Conservation (phyloP, 1,140 invertebrate genomes). For the Lepidurus arcticus region DNA sequence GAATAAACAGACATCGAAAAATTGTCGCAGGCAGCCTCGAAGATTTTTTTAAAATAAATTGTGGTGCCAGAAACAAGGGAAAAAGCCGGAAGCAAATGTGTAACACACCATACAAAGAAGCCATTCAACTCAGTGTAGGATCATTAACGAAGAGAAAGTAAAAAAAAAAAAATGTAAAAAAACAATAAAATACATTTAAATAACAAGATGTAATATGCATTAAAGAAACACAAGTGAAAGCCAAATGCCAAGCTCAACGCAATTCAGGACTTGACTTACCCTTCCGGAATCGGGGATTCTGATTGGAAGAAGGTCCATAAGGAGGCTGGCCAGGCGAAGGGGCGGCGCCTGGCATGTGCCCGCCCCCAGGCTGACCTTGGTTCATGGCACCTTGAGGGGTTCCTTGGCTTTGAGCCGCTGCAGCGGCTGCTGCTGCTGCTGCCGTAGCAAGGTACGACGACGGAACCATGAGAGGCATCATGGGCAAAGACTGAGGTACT, state of each 20-base stretch:
- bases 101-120: too few species aligned
- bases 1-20: constrained; percentile 14
- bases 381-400: constrained; percentile 19
- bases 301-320: constrained; percentile 32
- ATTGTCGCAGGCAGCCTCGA: too few species aligned
- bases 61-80: not conserved
- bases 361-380: not conserved
- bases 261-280: constrained; percentile 30
- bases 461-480: constrained; percentile 47
- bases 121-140: too few species aligned
- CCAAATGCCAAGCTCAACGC: not conserved
- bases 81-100: not conserved
- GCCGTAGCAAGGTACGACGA: constrained; percentile 39
- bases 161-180: too few species aligned
- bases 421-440: constrained; percentile 43
- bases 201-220: not conserved
- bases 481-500: constrained; percentile 39
- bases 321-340: not conserved
- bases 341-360: not conserved
- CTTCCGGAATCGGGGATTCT: constrained; percentile 40
- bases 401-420: constrained; percentile 27
- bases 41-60: not conserved
- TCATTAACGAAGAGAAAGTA: too few species aligned
- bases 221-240: not conserved
- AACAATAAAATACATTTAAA: not conserved